phyloP scores from a whole-genome alignment of 1,140 invertebrate species.

The Pachypeltis micranthus region DNA sequence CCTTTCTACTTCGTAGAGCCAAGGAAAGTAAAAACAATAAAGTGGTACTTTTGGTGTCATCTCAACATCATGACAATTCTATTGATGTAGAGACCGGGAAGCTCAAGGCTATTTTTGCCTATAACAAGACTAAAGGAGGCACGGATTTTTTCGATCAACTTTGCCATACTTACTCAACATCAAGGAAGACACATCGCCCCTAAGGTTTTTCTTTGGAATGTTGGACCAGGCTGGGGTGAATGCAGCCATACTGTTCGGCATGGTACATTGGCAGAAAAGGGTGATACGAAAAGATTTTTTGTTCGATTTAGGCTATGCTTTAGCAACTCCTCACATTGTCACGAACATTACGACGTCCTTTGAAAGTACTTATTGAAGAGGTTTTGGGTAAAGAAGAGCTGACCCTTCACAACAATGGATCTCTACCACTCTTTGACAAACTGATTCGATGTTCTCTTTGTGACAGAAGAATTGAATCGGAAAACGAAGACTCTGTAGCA shows the following conservation, averaged over 20 bases:
- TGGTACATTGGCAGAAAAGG: not conserved
- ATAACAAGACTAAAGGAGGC: slow-evolving; percentile 32
- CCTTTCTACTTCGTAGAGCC: no score
- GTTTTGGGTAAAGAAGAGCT: no score
- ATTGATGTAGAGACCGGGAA: slow-evolving; percentile 26
- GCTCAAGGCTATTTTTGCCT: slow-evolving; percentile 30
- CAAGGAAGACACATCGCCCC: slow-evolving; percentile 30
- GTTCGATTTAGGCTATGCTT: not conserved
- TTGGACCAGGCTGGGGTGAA: slow-evolving; percentile 25
- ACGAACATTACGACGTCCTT: no score
- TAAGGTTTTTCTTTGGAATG: slow-evolving; percentile 30
- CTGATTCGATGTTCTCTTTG: no score
- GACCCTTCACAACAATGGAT: no score
- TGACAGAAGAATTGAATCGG: no score
- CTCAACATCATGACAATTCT: slow-evolving; percentile 22
- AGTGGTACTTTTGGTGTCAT: slow-evolving; percentile 26
- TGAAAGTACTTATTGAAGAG: no score
- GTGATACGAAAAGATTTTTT: no score
- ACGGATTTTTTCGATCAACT: slow-evolving; percentile 32
- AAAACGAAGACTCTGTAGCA: no score
- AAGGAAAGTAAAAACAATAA: no score
- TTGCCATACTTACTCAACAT: slow-evolving; percentile 27
- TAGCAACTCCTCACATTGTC: no score
- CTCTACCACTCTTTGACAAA: no score
- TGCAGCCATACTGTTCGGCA: slow-evolving; percentile 21